These are phyloP conservation scores for Eupithecia subumbrata DNA, from an alignment of 2,888 invertebrate genomes.

Conservation along the genomic window DNA sequence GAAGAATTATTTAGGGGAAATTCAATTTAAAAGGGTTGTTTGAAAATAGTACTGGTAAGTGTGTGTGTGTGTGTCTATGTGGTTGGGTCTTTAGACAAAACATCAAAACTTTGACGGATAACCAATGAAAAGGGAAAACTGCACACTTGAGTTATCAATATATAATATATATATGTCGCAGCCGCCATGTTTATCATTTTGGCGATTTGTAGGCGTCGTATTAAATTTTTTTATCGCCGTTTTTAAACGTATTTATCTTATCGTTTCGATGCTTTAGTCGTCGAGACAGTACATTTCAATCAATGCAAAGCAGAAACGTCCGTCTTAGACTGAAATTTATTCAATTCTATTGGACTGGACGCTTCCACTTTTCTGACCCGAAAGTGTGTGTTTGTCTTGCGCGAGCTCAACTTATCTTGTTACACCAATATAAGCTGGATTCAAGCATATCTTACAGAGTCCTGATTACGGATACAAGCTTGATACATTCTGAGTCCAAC, in stretches of 20 bases:
- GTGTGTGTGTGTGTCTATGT: not conserved
- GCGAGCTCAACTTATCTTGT: not conserved
- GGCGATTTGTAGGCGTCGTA: not conserved
- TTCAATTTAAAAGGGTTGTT: not conserved
- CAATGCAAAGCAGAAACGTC: not conserved
- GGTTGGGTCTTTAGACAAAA: not conserved
- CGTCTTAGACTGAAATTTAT: not conserved
- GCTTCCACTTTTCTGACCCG: not conserved
- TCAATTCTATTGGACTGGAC: not conserved
- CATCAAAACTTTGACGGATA: not conserved
- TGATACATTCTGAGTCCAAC: not conserved
- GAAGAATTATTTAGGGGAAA: not conserved
- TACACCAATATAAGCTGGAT: not conserved
- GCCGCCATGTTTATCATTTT: not conserved
- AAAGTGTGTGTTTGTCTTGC: not conserved
- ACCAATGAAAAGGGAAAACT: not conserved
- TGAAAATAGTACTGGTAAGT: not conserved
- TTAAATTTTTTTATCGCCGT: not conserved
- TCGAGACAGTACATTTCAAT: not conserved
- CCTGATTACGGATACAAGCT: not conserved
- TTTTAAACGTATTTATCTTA: not conserved
- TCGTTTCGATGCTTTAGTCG: not conserved
- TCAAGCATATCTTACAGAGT: not conserved
- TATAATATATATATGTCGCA: too few species aligned
- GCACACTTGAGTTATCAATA: too few species aligned